Base-by-base conservation (phyloP, 2,797 vertebrate genomes). In the Falco rusticolus region DNA sequence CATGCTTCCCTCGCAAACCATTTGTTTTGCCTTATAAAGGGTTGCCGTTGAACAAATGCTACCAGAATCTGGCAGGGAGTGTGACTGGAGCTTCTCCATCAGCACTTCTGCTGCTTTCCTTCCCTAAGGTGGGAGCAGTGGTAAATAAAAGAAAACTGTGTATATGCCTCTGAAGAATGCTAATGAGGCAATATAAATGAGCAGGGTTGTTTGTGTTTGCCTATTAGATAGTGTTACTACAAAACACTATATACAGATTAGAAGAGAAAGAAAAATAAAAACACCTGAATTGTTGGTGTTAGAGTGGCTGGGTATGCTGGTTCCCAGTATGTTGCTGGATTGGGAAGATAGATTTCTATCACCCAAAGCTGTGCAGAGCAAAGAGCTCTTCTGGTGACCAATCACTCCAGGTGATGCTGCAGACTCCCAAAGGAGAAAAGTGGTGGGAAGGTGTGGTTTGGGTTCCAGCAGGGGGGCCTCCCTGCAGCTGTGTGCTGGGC, bases 391-490 rank as follows among this genome's bases (percentile, higher is more conserved):
- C 34, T 41, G 60, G 22, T 84, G 50, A 60, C 6, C 25, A 13
- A 6, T 8, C 7, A 19, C 25, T 75, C 24, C 61, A 60, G 34
- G 50, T 4, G 29, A 65, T 84, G 69, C 34, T 69, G 56, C 59
- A 82, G 66, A 41, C 8, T 85, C 33, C 29, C 25, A 37, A 29
- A 45, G 45, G 15, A 64, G 63, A 37, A 48, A 41, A 65, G 43
- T 0, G 0, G 22, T 45, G 20, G n/a, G 33, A 85, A 28, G 18
- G 18, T 0, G 0, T 31, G 31, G 31, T 24, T 64, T 26, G 41
- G 26, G 16, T 71, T 31, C 28, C 84, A 68, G 75, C 16, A 50
- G 51, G 16, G 59, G 64, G 78, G 53, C 29, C 41, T 39, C 1
- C 1, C 28, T 85, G 41, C 34, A 86, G 29, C 33, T 31, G 11